phyloP scores from a whole-genome alignment of 2,888 invertebrate genomes.

The Corythucha ciliata region DNA sequence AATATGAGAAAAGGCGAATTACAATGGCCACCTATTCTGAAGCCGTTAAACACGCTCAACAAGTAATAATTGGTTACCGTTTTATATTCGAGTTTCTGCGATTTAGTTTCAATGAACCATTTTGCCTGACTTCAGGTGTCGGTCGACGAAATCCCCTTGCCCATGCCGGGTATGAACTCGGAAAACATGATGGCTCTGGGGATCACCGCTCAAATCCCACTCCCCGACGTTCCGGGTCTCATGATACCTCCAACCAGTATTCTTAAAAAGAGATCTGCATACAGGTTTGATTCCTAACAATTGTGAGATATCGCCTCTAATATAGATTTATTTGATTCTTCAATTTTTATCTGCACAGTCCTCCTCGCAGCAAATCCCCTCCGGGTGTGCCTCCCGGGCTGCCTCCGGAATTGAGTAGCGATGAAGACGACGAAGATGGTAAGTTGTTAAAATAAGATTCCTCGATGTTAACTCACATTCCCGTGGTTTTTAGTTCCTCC shows the following conservation, averaged over 20 bases:
- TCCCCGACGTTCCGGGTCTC: constrained; percentile 40
- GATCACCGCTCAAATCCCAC: constrained; percentile 47
- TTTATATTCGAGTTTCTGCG: not conserved
- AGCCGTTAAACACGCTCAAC: constrained; percentile 89
- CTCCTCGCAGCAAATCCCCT: constrained; percentile 51
- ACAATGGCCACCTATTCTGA: constrained; percentile 87
- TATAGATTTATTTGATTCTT: not conserved
- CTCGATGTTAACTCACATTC: not conserved
- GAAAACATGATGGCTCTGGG: constrained; percentile 36
- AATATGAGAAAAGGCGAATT: constrained; percentile 81
- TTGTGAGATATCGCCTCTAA: not conserved
- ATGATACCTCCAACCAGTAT: constrained; percentile 55
- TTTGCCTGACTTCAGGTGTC: constrained; percentile 40
- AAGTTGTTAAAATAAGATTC: constrained; percentile 24
- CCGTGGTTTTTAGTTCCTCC: constrained; percentile 9
- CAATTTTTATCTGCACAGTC: constrained; percentile 1
- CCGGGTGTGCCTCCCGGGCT: constrained; percentile 83
- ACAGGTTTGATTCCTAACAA: constrained; percentile 36
- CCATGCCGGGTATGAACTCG: constrained; percentile 42
- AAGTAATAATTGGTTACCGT: constrained; percentile 49
- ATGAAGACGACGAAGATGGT: constrained; percentile 44
- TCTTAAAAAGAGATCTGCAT: constrained; percentile 61
- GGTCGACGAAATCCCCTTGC: constrained; percentile 90
- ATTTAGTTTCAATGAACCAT: not conserved
- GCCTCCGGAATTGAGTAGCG: constrained; percentile 63